A percentile compares a stretch with the other conserved stretches of the same genome.
Conservation (phyloP, 2,888 invertebrate species). For the Acanthopleura granulata region DNA sequence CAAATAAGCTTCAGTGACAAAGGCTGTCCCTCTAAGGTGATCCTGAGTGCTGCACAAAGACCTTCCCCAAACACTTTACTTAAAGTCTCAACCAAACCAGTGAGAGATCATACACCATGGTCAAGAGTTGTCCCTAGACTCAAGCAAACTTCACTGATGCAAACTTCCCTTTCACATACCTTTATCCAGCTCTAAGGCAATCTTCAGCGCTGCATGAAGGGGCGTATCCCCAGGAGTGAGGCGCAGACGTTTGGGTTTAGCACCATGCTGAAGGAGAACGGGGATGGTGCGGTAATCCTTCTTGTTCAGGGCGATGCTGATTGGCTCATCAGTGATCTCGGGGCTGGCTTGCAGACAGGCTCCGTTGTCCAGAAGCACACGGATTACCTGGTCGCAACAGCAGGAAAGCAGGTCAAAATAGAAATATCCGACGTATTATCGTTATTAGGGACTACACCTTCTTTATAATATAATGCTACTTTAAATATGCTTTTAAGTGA, state of each 20-base stretch:
- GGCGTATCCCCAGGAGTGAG: constrained; percentile 51
- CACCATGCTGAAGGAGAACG: constrained; percentile 43
- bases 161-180: constrained; percentile 37
- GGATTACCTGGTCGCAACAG: constrained; percentile 23
- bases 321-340: constrained; percentile 8
- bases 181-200: constrained; percentile 50
- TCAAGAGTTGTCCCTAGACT: no score
- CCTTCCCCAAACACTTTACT: no score
- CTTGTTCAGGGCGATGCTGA: constrained; percentile 23
- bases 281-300: constrained; percentile 33
- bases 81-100: no score
- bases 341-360: constrained; percentile 18
- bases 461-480: no score
- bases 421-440: no score
- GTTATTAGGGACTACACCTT: no score
- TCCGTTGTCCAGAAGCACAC: constrained; percentile 25
- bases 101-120: no score
- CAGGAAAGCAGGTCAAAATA: background rate
- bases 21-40: no score
- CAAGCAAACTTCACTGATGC: background rate
- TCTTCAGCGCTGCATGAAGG: constrained; percentile 47
- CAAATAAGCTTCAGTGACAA: no score
- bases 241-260: constrained; percentile 37
- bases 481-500: no score
- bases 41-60: no score